Base-by-base conservation (phyloP, 2,888 invertebrate species). In the Netelia inedita region DNA sequence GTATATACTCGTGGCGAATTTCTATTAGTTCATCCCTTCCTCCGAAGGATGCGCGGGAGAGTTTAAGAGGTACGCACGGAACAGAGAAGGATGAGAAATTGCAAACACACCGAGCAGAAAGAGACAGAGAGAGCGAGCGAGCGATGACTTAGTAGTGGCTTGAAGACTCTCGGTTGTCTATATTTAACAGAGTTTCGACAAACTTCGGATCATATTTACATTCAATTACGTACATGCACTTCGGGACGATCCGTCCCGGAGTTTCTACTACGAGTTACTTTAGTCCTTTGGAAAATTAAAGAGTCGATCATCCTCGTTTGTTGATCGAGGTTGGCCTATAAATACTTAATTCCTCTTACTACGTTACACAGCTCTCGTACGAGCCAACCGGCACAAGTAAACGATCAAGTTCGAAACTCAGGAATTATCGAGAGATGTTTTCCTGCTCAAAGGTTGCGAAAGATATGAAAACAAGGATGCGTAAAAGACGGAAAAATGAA, bases 181-280 rank as follows among this genome's bases (percentile, higher is more conserved):
- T 90, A 90, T 90, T 90, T 89, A 89, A 90, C 81, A 79, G 85
- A 89, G 88, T 90, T 89, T 88, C 85, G 80, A 79, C 86, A 88
- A 88, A 91, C 89, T 91, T 90, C 82, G 85, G 89, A 88, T 89
- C 89, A 89, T 91, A 91, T 90, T 91, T 91, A 89, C 91, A 90
- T 91, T 90, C 89, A 90, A 91, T 90, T 91, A 90, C 88, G 87
- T 81, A 73, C 81, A 75, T 80, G 79, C 76, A 76, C 74, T 35
- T 76, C 80, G 79, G 79, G 78, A 75, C 19, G 68, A 66, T 74
- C 61, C 74, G 14, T 43, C 66, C 21, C 10, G 10, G 55, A 68
- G 66, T 59, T 68, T 23, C 76, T 63, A 19, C 21, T 61, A 28
- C 43, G 69, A 78, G 81, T 81, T 61, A 55, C 73, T 81, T 69